These are phyloP conservation scores for Liodrosophila aerea DNA, from an alignment of 2,888 invertebrate genomes.

Conservation along the genomic window DNA sequence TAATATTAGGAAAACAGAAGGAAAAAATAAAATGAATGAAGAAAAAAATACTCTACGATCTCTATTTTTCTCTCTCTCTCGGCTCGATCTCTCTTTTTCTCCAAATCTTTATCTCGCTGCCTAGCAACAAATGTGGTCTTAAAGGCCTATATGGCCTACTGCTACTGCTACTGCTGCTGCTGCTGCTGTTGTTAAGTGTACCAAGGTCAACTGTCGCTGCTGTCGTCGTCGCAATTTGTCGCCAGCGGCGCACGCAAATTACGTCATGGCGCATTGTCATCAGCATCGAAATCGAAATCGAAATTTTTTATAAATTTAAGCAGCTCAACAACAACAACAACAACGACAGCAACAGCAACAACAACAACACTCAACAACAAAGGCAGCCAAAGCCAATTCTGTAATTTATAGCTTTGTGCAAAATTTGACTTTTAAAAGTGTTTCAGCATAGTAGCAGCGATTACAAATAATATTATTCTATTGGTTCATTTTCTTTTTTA, in stretches of 20 bases:
- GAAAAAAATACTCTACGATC: too few relatives aligned
- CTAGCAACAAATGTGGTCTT: conserved; percentile 1
- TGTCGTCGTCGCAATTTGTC: conserved; percentile 32
- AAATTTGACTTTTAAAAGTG: conserved; percentile 25
- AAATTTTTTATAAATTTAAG: conserved; percentile 46
- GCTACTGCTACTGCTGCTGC: conserved; percentile 1
- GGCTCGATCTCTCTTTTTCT: neutral
- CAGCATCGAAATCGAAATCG: conserved; percentile 52
- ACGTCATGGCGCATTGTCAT: conserved; percentile 45
- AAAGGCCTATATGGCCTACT: conserved; percentile 36
- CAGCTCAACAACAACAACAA: conserved; percentile 11
- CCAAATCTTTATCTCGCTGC: conserved; percentile 2
- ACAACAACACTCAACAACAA: conserved; percentile 20
- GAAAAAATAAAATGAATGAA: too few relatives aligned
- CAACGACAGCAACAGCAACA: conserved; percentile 20
- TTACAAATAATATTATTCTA: too few relatives aligned
- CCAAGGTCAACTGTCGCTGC: conserved; percentile 59
- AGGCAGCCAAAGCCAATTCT: conserved; percentile 53
- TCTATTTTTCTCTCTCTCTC: too few relatives aligned
- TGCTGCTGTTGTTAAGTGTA: conserved; percentile 36
- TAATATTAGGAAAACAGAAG: too few relatives aligned
- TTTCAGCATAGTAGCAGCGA: neutral
- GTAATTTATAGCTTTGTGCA: conserved; percentile 63
- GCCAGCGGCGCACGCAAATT: conserved; percentile 57
- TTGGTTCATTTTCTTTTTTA: neutral